These are phyloP conservation scores for Formica selysi DNA, from an alignment of 1,140 invertebrate species.

Conservation along the genomic window DNA sequence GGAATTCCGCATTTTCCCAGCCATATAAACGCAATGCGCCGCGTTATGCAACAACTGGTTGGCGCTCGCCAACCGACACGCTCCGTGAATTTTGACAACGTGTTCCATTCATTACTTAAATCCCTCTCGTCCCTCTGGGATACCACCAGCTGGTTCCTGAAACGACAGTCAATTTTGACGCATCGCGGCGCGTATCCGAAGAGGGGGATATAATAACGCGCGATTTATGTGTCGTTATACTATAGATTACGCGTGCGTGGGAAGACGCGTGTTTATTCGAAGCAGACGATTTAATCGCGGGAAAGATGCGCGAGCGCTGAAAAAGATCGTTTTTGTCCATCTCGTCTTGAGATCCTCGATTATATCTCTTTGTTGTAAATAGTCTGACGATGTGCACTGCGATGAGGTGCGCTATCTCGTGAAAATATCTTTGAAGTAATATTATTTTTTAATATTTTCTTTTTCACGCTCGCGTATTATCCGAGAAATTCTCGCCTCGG, in stretches of 20 bases:
- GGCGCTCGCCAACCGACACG: conserved; percentile 74
- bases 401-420: not conserved
- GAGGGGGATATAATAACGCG: not conserved
- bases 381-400: not conserved
- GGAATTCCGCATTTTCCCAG: conserved; percentile 76
- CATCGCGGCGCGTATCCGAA: not conserved
- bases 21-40: conserved; percentile 64
- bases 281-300: not conserved
- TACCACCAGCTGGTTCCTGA: conserved; percentile 9
- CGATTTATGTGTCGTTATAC: conserved; percentile 34
- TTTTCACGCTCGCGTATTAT: conserved; percentile 6
- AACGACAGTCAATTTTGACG: conserved; percentile 23
- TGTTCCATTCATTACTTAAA: conserved; percentile 75
- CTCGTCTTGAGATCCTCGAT: not conserved
- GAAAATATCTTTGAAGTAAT: not conserved
- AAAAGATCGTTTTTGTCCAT: not conserved
- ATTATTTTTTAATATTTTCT: conserved; percentile 29
- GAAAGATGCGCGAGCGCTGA: not conserved
- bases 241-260: not conserved
- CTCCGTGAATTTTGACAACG: conserved; percentile 76
- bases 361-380: not conserved
- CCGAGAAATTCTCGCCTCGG: conserved; percentile 10
- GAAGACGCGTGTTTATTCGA: conserved; percentile 6
- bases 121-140: not conserved
- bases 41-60: conserved; percentile 70